These are phyloP conservation scores for Lamellibrachia satsuma DNA, from an alignment of 2,888 invertebrate genomes.

Conservation along the genomic window DNA sequence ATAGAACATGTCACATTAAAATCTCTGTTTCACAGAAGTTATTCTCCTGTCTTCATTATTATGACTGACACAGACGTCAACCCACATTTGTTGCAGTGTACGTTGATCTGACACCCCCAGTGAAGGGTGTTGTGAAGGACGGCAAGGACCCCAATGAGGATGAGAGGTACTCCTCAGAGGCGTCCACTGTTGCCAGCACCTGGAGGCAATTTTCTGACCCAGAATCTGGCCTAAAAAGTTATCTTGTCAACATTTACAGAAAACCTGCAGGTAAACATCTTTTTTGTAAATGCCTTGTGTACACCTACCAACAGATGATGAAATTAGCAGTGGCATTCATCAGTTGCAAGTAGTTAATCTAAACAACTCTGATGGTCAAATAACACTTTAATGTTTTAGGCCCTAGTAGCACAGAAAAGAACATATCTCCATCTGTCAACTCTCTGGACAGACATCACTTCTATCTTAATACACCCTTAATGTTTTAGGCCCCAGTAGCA, in stretches of 20 bases:
- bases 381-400: too few species aligned
- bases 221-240: conserved; percentile 31
- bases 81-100: background rate
- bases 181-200: conserved; percentile 30
- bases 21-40: too few species aligned
- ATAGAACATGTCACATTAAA: too few species aligned
- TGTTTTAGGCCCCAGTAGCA: too few species aligned
- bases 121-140: conserved; percentile 26
- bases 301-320: too few species aligned
- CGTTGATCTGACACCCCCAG: conserved; percentile 26
- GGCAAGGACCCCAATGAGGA: background rate
- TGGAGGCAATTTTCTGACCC: conserved; percentile 33
- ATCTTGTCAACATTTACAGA: background rate
- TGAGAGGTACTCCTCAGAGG: conserved; percentile 24
- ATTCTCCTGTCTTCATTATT: background rate
- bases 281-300: background rate
- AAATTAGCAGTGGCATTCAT: too few species aligned
- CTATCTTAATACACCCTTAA: too few species aligned
- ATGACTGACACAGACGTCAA: background rate
- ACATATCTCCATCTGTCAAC: too few species aligned
- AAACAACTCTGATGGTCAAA: too few species aligned
- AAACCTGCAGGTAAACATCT: background rate
- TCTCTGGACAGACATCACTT: too few species aligned
- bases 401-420: too few species aligned
- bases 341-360: too few species aligned